phyloP scores from a whole-genome alignment of 2,888 invertebrate species.

The Sympetrum striolatum region DNA sequence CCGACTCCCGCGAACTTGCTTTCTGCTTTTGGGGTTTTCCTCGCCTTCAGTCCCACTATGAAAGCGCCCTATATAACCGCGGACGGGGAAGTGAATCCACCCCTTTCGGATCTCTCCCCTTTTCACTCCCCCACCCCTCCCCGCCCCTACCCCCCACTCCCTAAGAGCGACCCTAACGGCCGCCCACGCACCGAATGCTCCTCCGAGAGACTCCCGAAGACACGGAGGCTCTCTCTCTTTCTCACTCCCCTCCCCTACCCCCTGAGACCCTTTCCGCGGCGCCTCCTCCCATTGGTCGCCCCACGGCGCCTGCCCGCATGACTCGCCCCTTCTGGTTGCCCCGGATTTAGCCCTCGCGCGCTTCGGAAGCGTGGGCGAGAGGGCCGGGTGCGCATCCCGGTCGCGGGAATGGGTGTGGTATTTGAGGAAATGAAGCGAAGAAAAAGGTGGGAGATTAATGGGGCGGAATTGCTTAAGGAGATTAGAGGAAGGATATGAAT shows the following conservation, averaged over 20 bases:
- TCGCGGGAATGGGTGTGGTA: neutral
- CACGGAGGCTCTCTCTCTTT: neutral
- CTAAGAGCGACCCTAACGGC: neutral
- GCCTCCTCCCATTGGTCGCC: neutral
- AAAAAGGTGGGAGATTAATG: neutral
- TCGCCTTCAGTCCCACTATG: neutral
- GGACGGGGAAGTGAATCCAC: neutral
- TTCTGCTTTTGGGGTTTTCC: neutral
- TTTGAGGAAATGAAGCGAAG: neutral
- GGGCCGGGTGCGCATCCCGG: neutral
- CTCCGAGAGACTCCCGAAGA: neutral
- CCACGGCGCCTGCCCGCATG: constrained; percentile 18
- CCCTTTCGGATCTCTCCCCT: neutral
- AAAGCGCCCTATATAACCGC: neutral
- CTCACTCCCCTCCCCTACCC: neutral
- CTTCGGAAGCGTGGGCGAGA: neutral
- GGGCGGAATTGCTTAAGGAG: neutral
- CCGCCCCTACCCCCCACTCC: neutral
- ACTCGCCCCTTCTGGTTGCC: neutral
- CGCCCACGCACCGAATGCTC: neutral
- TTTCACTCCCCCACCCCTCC: neutral
- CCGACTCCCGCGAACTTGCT: neutral
- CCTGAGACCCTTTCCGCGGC: neutral
- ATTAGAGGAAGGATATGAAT: neutral
- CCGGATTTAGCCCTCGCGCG: neutral